A percentile compares a stretch with the other conserved stretches of the same genome.
phyloP scores from a whole-genome alignment of 2,888 invertebrate genomes.

The Scaptodrosophila latifasciaeformis region DNA sequence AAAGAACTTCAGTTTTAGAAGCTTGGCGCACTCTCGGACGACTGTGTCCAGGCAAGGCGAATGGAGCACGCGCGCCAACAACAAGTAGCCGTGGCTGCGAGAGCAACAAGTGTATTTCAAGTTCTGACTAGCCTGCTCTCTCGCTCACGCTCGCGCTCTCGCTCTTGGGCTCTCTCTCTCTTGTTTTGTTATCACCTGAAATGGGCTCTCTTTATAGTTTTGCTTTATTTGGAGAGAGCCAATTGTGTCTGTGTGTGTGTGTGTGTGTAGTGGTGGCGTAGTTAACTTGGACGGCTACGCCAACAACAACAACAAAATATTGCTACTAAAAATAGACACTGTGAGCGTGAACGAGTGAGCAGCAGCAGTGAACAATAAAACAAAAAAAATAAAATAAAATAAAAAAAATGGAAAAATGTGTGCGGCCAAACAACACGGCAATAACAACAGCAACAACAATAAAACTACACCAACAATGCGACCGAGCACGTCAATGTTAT shows the following conservation, averaged over 20 bases:
- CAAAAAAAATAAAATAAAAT: constrained; percentile 36
- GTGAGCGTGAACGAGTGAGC: constrained; percentile 47
- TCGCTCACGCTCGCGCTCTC: constrained; percentile 7
- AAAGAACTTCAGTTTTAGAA: too few relatives aligned
- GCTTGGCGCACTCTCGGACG: too few relatives aligned
- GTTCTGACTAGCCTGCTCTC: constrained; percentile 4
- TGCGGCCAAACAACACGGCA: constrained; percentile 4
- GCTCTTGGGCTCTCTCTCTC: constrained; percentile 16
- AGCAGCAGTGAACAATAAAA: constrained; percentile 12
- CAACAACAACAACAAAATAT: constrained; percentile 42
- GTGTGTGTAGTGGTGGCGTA: constrained; percentile 49
- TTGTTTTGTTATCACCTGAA: constrained; percentile 59
- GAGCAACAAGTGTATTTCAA: constrained; percentile 34
- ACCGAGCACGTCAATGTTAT: not conserved
- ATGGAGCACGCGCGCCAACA: constrained; percentile 13
- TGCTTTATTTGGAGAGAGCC: constrained; percentile 12
- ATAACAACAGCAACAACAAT: not conserved
- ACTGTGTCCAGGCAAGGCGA: too few relatives aligned
- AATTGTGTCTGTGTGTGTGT: constrained; percentile 11
- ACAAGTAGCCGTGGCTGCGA: constrained; percentile 35
- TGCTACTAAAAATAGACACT: constrained; percentile 55
- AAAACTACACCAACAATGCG: too few relatives aligned
- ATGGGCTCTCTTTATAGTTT: constrained; percentile 31
- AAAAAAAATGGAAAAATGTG: constrained; percentile 44
- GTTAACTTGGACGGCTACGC: constrained; percentile 51